Conservation (phyloP, 2,888 invertebrate species). For the Byasa hedistus region DNA sequence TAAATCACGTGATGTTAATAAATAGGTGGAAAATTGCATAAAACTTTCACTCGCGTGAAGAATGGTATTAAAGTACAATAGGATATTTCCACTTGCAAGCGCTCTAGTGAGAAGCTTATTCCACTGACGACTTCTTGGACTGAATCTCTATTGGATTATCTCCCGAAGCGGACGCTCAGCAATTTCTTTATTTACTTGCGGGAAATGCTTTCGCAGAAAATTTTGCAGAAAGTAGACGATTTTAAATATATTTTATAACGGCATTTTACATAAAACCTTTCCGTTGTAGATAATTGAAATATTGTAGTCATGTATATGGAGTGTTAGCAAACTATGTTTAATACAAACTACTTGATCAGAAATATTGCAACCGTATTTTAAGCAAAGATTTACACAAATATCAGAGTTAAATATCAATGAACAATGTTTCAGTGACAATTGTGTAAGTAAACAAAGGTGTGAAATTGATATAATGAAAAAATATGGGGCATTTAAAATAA, state of each 20-base stretch:
- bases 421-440: no score
- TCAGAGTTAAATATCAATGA: neutral
- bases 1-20: constrained; percentile 11
- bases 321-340: no score
- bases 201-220: constrained; percentile 3
- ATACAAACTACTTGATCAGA: no score
- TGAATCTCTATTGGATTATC: constrained; percentile 28
- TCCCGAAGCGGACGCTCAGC: constrained; percentile 15
- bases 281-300: neutral
- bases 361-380: neutral
- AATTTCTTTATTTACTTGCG: constrained; percentile 22
- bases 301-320: neutral
- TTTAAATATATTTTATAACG: neutral
- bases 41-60: constrained; percentile 16
- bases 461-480: neutral
- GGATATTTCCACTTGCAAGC: constrained; percentile 21
- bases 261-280: neutral
- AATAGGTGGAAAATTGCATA: constrained; percentile 15
- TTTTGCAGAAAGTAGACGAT: neutral
- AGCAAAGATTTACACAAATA: neutral
- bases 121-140: constrained; percentile 18
- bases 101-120: constrained; percentile 22
- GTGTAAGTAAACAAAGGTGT: neutral
- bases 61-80: constrained; percentile 26
- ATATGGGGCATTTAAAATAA: neutral